A percentile compares a stretch with the other conserved stretches of the same genome.
These are phyloP conservation scores for Antheraea assamensis DNA, from an alignment of 2,888 invertebrate species.

Conservation along the genomic window DNA sequence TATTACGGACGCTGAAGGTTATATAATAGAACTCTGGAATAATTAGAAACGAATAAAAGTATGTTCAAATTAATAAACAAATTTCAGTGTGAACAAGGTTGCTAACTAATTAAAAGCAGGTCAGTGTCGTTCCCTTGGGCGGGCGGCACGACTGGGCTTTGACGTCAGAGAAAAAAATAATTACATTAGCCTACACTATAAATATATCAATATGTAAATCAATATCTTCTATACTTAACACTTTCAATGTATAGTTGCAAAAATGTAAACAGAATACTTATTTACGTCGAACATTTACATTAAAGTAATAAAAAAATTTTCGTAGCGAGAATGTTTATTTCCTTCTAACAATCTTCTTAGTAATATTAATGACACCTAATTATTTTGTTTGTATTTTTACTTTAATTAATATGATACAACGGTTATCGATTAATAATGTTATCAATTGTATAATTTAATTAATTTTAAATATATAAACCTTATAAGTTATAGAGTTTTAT, in stretches of 20 bases:
- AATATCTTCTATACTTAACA: too few species aligned
- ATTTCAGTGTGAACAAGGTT: conserved; percentile 8
- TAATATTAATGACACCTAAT: neutral
- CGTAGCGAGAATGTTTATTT: neutral
- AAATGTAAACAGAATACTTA: neutral
- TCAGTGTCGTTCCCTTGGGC: conserved; percentile 18
- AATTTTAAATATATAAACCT: neutral
- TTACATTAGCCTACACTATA: neutral
- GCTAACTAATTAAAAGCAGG: conserved; percentile 17
- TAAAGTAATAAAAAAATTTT: neutral
- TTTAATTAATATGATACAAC: neutral
- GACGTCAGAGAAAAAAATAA: conserved; percentile 19
- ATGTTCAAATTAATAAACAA: neutral
- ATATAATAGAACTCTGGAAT: conserved; percentile 5
- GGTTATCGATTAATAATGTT: neutral
- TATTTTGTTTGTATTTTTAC: neutral
- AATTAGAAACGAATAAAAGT: conserved; percentile 5
- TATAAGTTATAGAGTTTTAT: neutral
- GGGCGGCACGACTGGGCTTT: conserved; percentile 9
- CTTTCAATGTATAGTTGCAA: neutral
- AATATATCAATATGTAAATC: neutral
- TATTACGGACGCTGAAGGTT: conserved; percentile 2
- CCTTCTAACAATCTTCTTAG: neutral
- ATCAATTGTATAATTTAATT: neutral
- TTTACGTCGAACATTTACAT: neutral